Percentiles rank a stretch among this genome's conserved stretches.
phyloP scores from a whole-genome alignment of 2,113 vertebrate species.

The Cottus gobio region DNA sequence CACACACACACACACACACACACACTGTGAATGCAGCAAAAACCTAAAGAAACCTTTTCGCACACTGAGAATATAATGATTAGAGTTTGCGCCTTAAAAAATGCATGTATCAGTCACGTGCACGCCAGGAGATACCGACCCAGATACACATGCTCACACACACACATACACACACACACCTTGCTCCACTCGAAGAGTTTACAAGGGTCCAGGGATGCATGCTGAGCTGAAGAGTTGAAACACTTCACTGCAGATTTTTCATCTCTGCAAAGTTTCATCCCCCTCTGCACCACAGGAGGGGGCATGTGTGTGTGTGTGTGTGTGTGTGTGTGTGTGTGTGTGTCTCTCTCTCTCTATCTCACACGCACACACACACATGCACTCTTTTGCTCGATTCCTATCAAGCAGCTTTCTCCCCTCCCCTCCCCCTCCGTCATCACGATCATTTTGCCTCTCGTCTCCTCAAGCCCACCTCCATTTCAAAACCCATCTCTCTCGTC shows the following conservation, averaged over 20 bases:
- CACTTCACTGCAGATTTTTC: constrained; percentile 58
- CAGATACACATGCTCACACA: constrained; percentile 18
- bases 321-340: neutral
- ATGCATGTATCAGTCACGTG: neutral
- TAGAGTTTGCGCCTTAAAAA: constrained; percentile 1
- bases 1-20: constrained; percentile 14
- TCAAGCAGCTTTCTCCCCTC: constrained; percentile 29
- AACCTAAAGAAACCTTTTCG: neutral
- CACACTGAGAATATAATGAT: constrained; percentile 10
- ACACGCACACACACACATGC: constrained; percentile 21
- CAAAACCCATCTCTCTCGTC: constrained; percentile 33
- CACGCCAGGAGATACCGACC: neutral
- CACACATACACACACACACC: constrained; percentile 19
- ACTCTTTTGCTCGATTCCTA: constrained; percentile 37
- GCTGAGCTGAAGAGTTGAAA: constrained; percentile 51
- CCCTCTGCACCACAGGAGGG: constrained; percentile 44
- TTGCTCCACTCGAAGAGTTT: neutral
- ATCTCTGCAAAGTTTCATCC: constrained; percentile 60
- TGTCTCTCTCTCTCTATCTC: too few relatives aligned
- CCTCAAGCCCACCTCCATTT: constrained; percentile 34
- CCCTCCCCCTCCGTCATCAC: constrained; percentile 16
- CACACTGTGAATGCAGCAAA: constrained; percentile 3
- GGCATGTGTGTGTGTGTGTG: neutral
- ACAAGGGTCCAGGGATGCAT: constrained; percentile 26
- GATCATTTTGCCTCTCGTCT: constrained; percentile 35